Base-by-base conservation (phyloP, 37 sponge, comb jelly and placozoan species). In the Ianthella basta region DNA sequence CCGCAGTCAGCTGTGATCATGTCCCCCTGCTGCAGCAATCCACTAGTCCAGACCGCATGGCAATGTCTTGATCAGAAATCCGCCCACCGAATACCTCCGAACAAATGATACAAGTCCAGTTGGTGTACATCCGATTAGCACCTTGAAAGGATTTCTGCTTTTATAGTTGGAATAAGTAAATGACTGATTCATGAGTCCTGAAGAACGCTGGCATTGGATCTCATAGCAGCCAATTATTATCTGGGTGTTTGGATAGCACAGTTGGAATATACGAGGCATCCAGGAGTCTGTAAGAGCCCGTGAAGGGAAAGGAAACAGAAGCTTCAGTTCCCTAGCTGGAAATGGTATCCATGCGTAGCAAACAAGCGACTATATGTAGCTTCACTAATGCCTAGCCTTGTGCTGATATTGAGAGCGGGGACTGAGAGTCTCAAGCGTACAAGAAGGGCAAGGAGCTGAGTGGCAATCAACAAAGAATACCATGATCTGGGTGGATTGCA, bases 1-100 rank as follows among this genome's bases (percentile, higher is more conserved):
- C 83, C 83, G n/a, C 83, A n/a, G 41, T 82, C 83, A 82, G 83
- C 83, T 66, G 61, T 82, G 41, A 60, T 63, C 83, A 82, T 82
- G 83, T 61, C 83, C 23, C 83, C 83, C 40, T 15, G 21, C 16
- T 82, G 66, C 83, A 82, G 67, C 67, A 82, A 63, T 60, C 83
- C 66, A 63, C 15, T 21, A 82, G 83, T 34, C 83, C 83, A 82
- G 83, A 82, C 21, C 67, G 40, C 67, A 64, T 40, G n/a, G 83
- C 61, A 38, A 82, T 82, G 10, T 82, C 83, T 50, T 34, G 15
- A 33, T 82, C 39, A 18, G 83, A 60, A 60, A 79, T 79, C 24
- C 80, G 56, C 10, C 59, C 57, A 15, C 59, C 59, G 30, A 21
- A 82, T 37, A 33, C 66, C 20, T 60, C 83, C 5, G 83, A 82